Percentiles rank a stretch among this genome's conserved stretches.
Evolutionary conservation across 2,888 invertebrate genomes (phyloP).

Genomic region (Thelaira solivaga): DNA sequence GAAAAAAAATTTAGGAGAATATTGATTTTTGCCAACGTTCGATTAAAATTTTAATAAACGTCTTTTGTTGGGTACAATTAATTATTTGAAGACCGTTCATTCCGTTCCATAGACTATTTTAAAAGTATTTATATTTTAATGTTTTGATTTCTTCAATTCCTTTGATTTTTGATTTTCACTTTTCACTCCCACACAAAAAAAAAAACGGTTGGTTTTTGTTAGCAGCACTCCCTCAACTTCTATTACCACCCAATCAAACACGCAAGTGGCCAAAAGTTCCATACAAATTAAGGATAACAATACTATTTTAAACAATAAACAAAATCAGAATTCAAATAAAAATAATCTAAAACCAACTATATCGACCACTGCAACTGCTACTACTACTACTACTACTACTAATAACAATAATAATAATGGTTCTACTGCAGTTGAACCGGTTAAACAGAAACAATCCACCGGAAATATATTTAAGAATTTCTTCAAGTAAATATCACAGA

Average conservation of each 20-base stretch:
- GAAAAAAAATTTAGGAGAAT: too few relatives aligned
- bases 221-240: constrained; percentile 45
- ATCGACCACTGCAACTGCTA: too few relatives aligned
- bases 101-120: too few relatives aligned
- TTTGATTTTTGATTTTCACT: constrained; percentile 30
- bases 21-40: too few relatives aligned
- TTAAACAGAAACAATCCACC: constrained; percentile 85
- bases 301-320: constrained; percentile 63
- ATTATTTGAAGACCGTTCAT: too few relatives aligned
- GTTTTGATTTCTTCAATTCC: not conserved
- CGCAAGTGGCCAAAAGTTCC: constrained; percentile 43
- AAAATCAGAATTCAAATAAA: constrained; percentile 55
- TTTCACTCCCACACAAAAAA: not conserved
- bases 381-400: constrained; percentile 54
- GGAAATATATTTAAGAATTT: constrained; percentile 96
- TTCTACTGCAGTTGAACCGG: constrained; percentile 72
- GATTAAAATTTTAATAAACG: too few relatives aligned
- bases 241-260: constrained; percentile 44
- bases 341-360: constrained; percentile 62
- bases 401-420: constrained; percentile 65
- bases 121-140: too few relatives aligned
- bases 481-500: constrained; percentile 89
- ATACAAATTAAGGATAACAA: constrained; percentile 61
- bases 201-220: constrained; percentile 18
- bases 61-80: too few relatives aligned